A percentile compares a stretch with the other conserved stretches of the same genome.
These are phyloP conservation scores for Channa maculata DNA, from an alignment of 2,113 vertebrate genomes.

Conservation along the genomic window DNA sequence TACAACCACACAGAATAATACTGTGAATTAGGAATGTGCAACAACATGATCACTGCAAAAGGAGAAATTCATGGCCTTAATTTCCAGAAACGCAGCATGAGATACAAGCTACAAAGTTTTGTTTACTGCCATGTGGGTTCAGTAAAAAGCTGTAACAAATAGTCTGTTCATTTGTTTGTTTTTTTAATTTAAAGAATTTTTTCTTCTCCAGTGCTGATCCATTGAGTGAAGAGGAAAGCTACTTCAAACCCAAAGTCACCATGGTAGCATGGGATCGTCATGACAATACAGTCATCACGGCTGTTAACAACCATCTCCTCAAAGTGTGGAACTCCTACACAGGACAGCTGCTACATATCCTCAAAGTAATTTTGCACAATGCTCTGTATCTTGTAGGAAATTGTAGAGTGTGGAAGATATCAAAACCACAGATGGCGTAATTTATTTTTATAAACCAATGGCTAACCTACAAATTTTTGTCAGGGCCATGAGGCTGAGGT, in stretches of 20 bases:
- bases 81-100: background rate
- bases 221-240: conserved; percentile 87
- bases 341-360: conserved; percentile 93
- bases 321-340: conserved; percentile 98
- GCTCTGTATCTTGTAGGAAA: background rate
- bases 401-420: too few species aligned
- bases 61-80: background rate
- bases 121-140: background rate
- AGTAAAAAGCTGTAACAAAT: background rate
- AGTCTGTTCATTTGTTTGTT: background rate
- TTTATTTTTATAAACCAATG: background rate
- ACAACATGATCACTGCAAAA: background rate
- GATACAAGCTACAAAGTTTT: background rate
- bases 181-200: background rate
- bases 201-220: conserved; percentile 66
- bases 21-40: background rate
- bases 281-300: conserved; percentile 94
- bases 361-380: conserved; percentile 84
- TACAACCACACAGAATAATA: background rate
- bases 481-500: conserved; percentile 98
- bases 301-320: conserved; percentile 95
- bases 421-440: background rate
- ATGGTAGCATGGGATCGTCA: conserved; percentile 98
- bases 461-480: conserved; percentile 13
- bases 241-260: conserved; percentile 97